Conservation (phyloP, 1,140 invertebrate genomes). For the Lordiphosa clarofinis region DNA sequence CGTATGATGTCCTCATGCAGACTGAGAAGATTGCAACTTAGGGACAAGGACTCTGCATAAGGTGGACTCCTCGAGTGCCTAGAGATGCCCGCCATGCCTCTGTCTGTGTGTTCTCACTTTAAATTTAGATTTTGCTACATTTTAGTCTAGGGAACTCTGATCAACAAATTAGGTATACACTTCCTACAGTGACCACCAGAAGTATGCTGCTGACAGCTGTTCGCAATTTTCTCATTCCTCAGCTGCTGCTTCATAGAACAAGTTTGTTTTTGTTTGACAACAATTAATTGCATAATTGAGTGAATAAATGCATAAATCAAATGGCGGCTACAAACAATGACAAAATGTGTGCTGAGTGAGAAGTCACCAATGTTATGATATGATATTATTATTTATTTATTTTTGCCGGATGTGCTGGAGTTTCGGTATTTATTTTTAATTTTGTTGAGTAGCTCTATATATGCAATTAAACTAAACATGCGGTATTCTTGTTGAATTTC, state of each 20-base stretch:
- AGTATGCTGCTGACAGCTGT: conserved; percentile 46
- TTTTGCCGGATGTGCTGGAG: conserved; percentile 52
- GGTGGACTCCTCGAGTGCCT: background rate
- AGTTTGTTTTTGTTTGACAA: conserved; percentile 58
- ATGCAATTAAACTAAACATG: no score
- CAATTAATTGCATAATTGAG: conserved; percentile 73
- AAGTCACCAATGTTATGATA: conserved; percentile 24
- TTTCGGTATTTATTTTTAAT: no score
- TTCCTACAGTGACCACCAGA: conserved; percentile 51
- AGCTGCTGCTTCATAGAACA: conserved; percentile 14
- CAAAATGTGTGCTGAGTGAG: conserved; percentile 18
- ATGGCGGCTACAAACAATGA: conserved; percentile 18
- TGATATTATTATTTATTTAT: conserved; percentile 37
- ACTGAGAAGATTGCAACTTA: conserved; percentile 11
- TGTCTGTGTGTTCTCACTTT: background rate
- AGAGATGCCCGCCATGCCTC: conserved; percentile 17
- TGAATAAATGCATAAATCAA: conserved; percentile 69
- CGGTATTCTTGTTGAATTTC: no score
- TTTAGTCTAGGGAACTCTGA: conserved; percentile 11
- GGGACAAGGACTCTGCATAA: background rate
- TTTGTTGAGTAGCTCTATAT: no score
- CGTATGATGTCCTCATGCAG: conserved; percentile 47
- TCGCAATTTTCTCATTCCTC: conserved; percentile 61
- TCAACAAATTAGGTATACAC: conserved; percentile 24
- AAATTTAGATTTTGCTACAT: conserved; percentile 8